Evolutionary conservation across 2,888 invertebrate species (phyloP), one percentile per base, ranked within the genome.

Genomic region (Trichopria drosophilae): DNA sequence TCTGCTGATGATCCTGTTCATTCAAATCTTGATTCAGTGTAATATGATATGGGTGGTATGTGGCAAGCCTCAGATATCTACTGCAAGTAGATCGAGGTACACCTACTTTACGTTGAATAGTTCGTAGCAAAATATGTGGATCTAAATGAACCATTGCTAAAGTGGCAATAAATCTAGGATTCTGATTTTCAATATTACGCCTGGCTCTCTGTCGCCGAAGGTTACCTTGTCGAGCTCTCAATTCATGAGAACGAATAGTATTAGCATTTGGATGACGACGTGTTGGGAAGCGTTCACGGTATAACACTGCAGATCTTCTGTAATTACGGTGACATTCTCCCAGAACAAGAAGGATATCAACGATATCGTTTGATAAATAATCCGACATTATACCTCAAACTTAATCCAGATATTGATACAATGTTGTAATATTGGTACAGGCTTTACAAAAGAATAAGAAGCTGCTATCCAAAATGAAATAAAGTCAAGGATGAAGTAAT

Each of bases 11-110:
- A 32, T 51, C 39, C 6, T 39, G 10, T 37, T 31, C 39, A 45
- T 9, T 39, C 32, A 45, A 37, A n/a, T 18, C 44, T 12, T 45
- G 35, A 12, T 28, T 35, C 19, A 45, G 31, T n/a, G 36, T 39
- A 6, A 51, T 31, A 29, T 46, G 46, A 31, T 46, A 46, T 6
- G 46, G 23, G 44, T 44, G 46, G 23, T 35, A 39, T 7, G 26
- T 51, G 10, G 13, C 20, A 32, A n/a, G 10, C 28, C 35, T 34
- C 12, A 45, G 6, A 10, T 29, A 23, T 28, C 45, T 37, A 28
- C 24, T 26, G 5, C 24, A 29, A 26, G 36, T 51, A 15, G 34
- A 32, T 42, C 26, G 28, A 10, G 47, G 42, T 5, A 46, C 40
- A n/a, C 36, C 47, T 28, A 24, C 24, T 29, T 41, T 12, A 10